Evolutionary conservation across 2,888 invertebrate genomes (phyloP).

Genomic region (Syrista parreyssii): DNA sequence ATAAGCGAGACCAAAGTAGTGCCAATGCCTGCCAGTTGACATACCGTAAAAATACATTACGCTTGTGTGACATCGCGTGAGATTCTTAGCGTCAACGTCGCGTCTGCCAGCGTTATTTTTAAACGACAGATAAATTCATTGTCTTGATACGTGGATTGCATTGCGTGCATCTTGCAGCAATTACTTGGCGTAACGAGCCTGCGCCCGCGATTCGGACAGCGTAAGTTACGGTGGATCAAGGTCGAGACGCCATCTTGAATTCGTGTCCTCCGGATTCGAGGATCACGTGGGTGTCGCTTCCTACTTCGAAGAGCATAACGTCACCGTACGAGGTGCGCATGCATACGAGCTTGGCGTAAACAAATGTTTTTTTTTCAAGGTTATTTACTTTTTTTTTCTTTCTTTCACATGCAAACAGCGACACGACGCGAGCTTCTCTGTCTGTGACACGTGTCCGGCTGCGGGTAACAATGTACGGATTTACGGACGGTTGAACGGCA

Average conservation of each 20-base stretch:
- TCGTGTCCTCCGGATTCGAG: background rate
- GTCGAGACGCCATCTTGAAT: background rate
- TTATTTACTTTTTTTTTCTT: no score
- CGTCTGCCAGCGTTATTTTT: background rate
- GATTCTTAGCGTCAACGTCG: background rate
- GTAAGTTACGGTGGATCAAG: background rate
- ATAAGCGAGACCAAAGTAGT: no score
- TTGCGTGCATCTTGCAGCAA: background rate
- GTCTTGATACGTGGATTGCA: background rate
- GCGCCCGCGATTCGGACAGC: background rate
- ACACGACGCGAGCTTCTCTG: background rate
- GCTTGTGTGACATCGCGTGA: no score
- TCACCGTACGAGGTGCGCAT: background rate
- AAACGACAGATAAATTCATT: background rate
- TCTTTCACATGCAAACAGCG: background rate
- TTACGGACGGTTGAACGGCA: slow-evolving; percentile 50
- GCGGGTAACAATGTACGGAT: slow-evolving; percentile 49
- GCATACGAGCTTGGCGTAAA: background rate
- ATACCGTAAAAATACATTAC: no score
- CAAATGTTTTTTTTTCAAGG: background rate
- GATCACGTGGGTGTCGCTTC: background rate
- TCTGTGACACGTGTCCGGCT: background rate
- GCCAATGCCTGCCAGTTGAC: no score
- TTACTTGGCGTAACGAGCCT: background rate
- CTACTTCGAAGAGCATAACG: background rate